Evolutionary conservation across 2,888 invertebrate species (phyloP), one percentile per base, ranked within the genome.

Genomic region (Catocala sponsa): DNA sequence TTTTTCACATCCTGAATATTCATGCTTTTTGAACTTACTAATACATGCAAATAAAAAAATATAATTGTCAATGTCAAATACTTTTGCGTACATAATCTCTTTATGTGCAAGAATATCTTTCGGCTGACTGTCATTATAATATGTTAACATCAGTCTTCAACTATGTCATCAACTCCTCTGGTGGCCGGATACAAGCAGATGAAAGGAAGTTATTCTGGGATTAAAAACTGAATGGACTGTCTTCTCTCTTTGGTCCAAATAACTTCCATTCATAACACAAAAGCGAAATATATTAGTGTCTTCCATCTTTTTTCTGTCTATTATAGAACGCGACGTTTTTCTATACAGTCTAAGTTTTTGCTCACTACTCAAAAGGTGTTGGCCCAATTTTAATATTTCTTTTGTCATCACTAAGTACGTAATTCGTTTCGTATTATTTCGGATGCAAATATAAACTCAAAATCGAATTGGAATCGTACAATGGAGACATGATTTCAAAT

Each of bases 141-240:
- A 60, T 59, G 58, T 64, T 67, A 54, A 35, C 63, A 61, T 48
- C 35, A 38, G 9, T 65, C 48, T 59, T 60, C 61, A 70, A 68
- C 59, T 65, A 51, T 70, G 76, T 78, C 76, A 63, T 70, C 76
- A 77, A 60, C 62, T 66, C 13, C 47, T 70, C 58, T 65, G 62
- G 76, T 68, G 63, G 68, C 78, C 76, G 76, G 76, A 76, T 78
- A 78, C 62, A 72, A 67, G 55, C 60, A 71, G 59, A 78, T 76
- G 76, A 78, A 78, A 78, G 65, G 57, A 69, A 73, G 76, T 69
- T 76, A 77, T 78, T 78, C 65, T 74, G 61, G 65, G 76, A 76
- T 77, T 68, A 66, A 69, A 78, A 71, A 60, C 49, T 67, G 68
- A 78, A 78, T 78, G 48, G 61, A 59, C 60, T 59, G 55, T 57